Conservation (phyloP, 2,888 invertebrate species). For the Yponomeuta plumbellus region DNA sequence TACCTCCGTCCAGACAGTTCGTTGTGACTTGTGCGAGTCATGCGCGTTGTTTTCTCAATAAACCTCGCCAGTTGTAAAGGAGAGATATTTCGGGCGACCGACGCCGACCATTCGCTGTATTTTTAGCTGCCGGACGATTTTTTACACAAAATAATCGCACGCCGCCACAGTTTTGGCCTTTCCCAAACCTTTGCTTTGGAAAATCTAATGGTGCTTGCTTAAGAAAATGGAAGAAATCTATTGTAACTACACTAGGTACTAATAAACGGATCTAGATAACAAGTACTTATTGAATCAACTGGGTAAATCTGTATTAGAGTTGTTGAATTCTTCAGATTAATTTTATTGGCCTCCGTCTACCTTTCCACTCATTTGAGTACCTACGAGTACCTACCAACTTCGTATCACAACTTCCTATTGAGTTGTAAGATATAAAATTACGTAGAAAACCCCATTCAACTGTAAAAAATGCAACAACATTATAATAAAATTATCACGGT, state of each 20-base stretch:
- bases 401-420: background rate
- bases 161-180: slow-evolving; percentile 5
- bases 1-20: background rate
- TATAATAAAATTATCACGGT: too few species aligned
- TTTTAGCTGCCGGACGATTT: slow-evolving; percentile 66
- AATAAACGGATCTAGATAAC: background rate
- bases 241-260: background rate
- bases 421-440: background rate
- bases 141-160: slow-evolving; percentile 65
- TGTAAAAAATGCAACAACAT: background rate
- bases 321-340: too few species aligned
- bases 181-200: background rate
- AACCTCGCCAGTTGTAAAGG: slow-evolving; percentile 42
- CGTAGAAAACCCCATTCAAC: background rate
- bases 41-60: slow-evolving; percentile 28
- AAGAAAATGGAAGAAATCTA: background rate
- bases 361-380: too few species aligned
- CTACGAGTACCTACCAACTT: background rate
- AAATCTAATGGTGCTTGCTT: background rate
- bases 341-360: too few species aligned
- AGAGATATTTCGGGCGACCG: slow-evolving; percentile 43
- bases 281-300: background rate
- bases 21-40: slow-evolving; percentile 30
- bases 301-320: background rate
- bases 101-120: slow-evolving; percentile 61